Base-by-base conservation (phyloP, 2,797 vertebrate species). In the Diplodus puntazzo region DNA sequence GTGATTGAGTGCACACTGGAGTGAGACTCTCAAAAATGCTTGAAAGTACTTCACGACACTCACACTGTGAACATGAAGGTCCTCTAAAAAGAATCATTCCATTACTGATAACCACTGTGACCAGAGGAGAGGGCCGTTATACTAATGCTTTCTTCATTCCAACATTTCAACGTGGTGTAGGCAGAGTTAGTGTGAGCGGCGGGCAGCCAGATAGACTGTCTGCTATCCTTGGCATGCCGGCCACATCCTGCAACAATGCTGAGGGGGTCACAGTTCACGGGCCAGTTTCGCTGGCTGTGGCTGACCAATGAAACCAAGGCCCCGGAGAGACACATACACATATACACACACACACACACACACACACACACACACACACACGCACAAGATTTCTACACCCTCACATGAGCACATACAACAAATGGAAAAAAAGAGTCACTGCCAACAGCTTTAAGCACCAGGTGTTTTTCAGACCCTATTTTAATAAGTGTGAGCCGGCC, bases 161-260 rank as follows among this genome's bases (percentile, higher is more conserved):
- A 27, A 82, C 6, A 82, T 66, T 63, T 27, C 27, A 27, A 84
- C 39, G n/a, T 3, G 58, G 46, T 66, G 50, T 50, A 65, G 64
- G 76, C 61, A 74, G 74, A 74, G 52, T 43, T 62, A 80, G 57
- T 65, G 52, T 20, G 61, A 59, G 68, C 69, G 82, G 79, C 85
- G 80, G 73, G 27, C 75, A 76, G 91, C 88, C 93, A 93, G 72
- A 25, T 11, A 85, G 86, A 78, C 88, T 73, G 88, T 89, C 87
- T 88, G 89, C 87, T 88, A 88, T 77, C 80, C 85, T 87, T 84
- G 91, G 92, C 87, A 85, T 78, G 83, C 52, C 14, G 70, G 79
- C 78, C 85, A 89, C 90, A 90, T 93, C 90, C 92, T 89, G 80
- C 65, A 90, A 75, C 81, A 87, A 68, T 76, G 85, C 75, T 65